Evolutionary conservation across 2,888 invertebrate genomes (phyloP).

Genomic region (Synergus umbraculus): DNA sequence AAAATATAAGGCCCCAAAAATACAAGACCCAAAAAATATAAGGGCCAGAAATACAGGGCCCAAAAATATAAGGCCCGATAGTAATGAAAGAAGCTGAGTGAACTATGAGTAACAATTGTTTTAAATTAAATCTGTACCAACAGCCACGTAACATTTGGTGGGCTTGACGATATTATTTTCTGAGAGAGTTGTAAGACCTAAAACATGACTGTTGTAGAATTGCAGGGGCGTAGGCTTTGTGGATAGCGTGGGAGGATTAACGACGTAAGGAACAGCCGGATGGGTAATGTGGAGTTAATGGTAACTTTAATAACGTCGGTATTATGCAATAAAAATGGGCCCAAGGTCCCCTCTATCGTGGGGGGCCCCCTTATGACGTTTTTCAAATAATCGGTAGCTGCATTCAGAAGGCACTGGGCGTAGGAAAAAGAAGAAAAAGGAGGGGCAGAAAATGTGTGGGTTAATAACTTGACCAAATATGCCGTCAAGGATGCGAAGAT

Average conservation of each 20-base stretch:
- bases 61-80: no score
- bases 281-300: conserved; percentile 58
- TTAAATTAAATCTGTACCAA: not conserved
- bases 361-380: conserved; percentile 33
- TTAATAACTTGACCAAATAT: conserved; percentile 53
- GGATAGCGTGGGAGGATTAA: conserved; percentile 32
- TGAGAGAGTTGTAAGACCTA: not conserved
- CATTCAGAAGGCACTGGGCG: conserved; percentile 41
- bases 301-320: conserved; percentile 60
- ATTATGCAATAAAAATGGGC: conserved; percentile 70
- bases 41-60: no score
- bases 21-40: no score
- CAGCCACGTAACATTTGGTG: not conserved
- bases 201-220: not conserved
- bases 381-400: conserved; percentile 32
- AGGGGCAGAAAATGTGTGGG: conserved; percentile 41
- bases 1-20: no score
- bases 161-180: not conserved
- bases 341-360: conserved; percentile 63
- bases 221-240: conserved; percentile 16
- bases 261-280: conserved; percentile 40
- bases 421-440: conserved; percentile 28
- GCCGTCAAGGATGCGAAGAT: conserved; percentile 45
- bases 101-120: not conserved
- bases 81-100: not conserved